Evolutionary conservation across 1,140 invertebrate species (phyloP), one percentile per base, ranked within the genome.

Genomic region (Saccostrea cuccullata): DNA sequence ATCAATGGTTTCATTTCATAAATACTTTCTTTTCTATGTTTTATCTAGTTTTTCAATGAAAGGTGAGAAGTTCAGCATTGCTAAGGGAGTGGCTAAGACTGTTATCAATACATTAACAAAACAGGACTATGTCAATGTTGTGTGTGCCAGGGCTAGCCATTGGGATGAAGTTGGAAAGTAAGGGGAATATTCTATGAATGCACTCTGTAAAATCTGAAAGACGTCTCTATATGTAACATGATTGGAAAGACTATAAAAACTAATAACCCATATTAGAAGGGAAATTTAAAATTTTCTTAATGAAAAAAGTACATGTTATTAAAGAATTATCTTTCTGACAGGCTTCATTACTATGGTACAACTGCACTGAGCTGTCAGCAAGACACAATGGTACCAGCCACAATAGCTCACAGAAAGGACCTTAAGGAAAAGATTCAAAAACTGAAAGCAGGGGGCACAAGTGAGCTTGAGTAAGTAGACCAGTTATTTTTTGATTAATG

Each of bases 51-150:
- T 93, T 58, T 95, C 95, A 47, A 95, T 95, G 94, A 91, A 92
- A 56, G 93, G 94, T 55, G 94, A 94, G 67, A 95, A 95, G 89
- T 95, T 95, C 90, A 90, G 90, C n/a, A 95, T 95, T 82, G 94
- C 94, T 4, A 94, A 95, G 90, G 94, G 93, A 36, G 94, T 95
- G 9, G 95, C 95, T 13, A 95, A 95, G 87, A 94, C 94, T 55
- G 95, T 95, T n/a, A 95, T 95, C 55, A 94, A 95, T 85, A 95
- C 95, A 11, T 89, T 95, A 20, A 95, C 95, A 2, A 94, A 94
- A 89, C 94, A 95, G 89, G 95, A 95, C 88, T 95, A 95, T 90
- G 94, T 95, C 9, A 95, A 95, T 89, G 94, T 95, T 15, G 93
- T 95, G 83, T 95, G 95, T 93, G 95, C 95, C 1, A 85, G 95